A percentile compares a stretch with the other conserved stretches of the same genome.
These are phyloP conservation scores for Choreutis nemorana DNA, from an alignment of 2,888 invertebrate species.

Conservation along the genomic window DNA sequence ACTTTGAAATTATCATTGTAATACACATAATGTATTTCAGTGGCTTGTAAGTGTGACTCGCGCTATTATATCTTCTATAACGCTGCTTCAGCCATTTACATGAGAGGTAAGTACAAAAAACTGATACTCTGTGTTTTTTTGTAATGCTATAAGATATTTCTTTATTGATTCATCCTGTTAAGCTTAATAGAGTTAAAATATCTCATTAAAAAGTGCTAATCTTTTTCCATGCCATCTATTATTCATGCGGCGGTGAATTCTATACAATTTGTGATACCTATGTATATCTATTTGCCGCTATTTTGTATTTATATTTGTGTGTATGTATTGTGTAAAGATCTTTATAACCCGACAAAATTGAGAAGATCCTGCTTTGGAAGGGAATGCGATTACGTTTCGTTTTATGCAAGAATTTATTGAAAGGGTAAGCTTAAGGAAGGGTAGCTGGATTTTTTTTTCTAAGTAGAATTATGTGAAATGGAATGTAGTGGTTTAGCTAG, in stretches of 20 bases:
- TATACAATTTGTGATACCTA: slow-evolving; percentile 27
- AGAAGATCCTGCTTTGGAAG: slow-evolving; percentile 18
- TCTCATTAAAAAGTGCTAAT: too few relatives aligned
- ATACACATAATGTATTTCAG: slow-evolving; percentile 40
- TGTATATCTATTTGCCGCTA: slow-evolving; percentile 58
- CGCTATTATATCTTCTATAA: slow-evolving; percentile 27
- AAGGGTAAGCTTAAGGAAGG: too few relatives aligned
- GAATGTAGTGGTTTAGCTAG: too few relatives aligned
- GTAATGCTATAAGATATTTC: too few relatives aligned
- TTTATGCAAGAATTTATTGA: slow-evolving; percentile 18
- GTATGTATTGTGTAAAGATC: slow-evolving; percentile 17
- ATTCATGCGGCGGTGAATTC: too few relatives aligned
- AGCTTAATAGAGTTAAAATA: too few relatives aligned
- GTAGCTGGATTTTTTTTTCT: too few relatives aligned
- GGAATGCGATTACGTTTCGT: slow-evolving; percentile 30
- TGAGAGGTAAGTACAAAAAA: slow-evolving; percentile 66
- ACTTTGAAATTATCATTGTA: too few relatives aligned
- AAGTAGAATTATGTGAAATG: too few relatives aligned
- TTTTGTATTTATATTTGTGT: slow-evolving; percentile 43
- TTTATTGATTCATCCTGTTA: too few relatives aligned
- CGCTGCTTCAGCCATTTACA: slow-evolving; percentile 61
- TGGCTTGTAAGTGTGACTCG: slow-evolving; percentile 27
- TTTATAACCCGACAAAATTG: slow-evolving; percentile 39
- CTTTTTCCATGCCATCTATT: too few relatives aligned
- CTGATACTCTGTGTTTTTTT: slow-evolving; percentile 47